Evolutionary conservation across 2,113 vertebrate genomes (phyloP).

Genomic region (Zootoca vivipara): DNA sequence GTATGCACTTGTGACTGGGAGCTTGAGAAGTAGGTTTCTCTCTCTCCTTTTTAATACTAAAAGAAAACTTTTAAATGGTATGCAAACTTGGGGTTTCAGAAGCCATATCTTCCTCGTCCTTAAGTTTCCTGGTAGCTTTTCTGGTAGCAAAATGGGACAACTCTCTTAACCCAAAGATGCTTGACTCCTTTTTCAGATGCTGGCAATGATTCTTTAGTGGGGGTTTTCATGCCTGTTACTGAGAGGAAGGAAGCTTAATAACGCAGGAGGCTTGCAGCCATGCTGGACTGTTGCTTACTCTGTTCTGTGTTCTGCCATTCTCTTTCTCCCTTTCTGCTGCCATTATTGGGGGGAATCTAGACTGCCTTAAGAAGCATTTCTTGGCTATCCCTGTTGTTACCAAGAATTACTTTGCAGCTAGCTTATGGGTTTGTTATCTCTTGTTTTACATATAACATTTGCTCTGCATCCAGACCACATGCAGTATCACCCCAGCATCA

Average conservation of each 20-base stretch:
- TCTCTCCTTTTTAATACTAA: constrained; percentile 26
- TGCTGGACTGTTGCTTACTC: not conserved
- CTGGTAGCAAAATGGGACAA: constrained; percentile 32
- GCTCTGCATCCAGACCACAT: not conserved
- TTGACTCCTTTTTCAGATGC: not conserved
- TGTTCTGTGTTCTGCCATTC: not conserved
- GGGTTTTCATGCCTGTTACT: not conserved
- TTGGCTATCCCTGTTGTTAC: fast-evolving
- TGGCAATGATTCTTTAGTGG: not conserved
- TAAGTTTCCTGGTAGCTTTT: constrained; percentile 53
- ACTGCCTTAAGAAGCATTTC: not conserved
- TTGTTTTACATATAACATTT: fast-evolving
- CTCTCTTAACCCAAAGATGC: constrained; percentile 40
- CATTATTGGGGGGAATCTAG: not conserved
- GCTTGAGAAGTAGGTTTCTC: constrained; percentile 47
- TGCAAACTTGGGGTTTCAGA: constrained; percentile 64
- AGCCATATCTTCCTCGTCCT: constrained; percentile 75
- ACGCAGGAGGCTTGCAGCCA: not conserved
- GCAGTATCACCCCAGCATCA: not conserved
- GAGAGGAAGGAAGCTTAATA: not conserved
- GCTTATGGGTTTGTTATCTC: not conserved
- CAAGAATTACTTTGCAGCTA: not conserved
- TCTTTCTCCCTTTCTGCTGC: not conserved
- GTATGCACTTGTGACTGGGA: constrained; percentile 57
- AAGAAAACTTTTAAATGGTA: constrained; percentile 63